Evolutionary conservation across 2,797 vertebrate genomes (phyloP).

Genomic region (Sebastiscus albofasciatus): DNA sequence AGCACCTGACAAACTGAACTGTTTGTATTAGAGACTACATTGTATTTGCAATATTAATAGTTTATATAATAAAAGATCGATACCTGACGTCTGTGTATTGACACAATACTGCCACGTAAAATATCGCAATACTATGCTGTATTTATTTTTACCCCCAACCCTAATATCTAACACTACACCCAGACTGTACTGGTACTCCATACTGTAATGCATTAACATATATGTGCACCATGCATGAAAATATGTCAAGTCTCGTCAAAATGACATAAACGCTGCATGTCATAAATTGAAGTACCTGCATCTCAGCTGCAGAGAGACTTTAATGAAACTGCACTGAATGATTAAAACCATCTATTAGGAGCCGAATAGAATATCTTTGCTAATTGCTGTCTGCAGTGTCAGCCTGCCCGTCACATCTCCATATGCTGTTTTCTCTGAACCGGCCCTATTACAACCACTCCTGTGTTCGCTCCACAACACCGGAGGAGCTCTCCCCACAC

Average conservation of each 20-base stretch:
- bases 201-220: not conserved
- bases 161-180: not conserved
- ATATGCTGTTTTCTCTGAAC: constrained; percentile 61
- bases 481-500: constrained; percentile 27
- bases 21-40: no score
- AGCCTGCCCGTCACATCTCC: constrained; percentile 60
- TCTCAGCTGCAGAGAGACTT: constrained; percentile 22
- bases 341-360: constrained; percentile 32
- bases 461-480: constrained; percentile 27
- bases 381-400: constrained; percentile 55
- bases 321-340: constrained; percentile 37
- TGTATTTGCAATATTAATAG: no score
- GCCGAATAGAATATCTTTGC: constrained; percentile 30
- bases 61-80: not conserved
- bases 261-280: constrained; percentile 1
- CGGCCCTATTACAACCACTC: constrained; percentile 38
- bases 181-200: not conserved
- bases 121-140: not conserved
- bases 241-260: constrained; percentile 8
- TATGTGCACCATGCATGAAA: not conserved
- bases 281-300: not conserved
- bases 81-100: not conserved
- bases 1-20: no score
- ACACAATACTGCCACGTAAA: not conserved
- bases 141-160: not conserved